Evolutionary conservation across 2,888 invertebrate species (phyloP).

Genomic region (Tipula vernalis): DNA sequence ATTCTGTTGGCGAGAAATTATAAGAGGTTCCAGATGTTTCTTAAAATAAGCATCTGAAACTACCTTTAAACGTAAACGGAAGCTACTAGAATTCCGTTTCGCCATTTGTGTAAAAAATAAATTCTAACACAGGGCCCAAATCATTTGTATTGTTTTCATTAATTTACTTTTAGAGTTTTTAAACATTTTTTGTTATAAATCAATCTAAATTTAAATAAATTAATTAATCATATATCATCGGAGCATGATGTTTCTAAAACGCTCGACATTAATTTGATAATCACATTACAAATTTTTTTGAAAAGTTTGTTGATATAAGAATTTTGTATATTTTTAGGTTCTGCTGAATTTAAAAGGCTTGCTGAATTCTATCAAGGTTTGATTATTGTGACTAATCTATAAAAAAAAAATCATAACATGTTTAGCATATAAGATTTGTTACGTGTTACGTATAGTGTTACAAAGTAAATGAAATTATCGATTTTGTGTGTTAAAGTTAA

Average conservation of each 20-base stretch:
- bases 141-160: no score
- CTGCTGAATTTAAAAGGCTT: neutral
- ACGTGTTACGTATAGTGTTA: neutral
- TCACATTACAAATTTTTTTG: neutral
- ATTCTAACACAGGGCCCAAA: no score
- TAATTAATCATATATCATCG: neutral
- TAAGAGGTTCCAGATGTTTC: no score
- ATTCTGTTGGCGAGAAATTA: no score
- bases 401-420: neutral
- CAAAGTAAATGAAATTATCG: neutral
- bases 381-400: neutral
- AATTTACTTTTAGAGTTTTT: neutral
- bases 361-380: neutral
- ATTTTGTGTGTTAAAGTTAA: neutral
- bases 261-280: neutral
- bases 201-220: neutral
- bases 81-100: no score
- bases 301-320: neutral
- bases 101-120: no score
- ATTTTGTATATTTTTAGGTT: slow-evolving; percentile 4
- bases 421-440: neutral
- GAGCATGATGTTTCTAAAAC: neutral
- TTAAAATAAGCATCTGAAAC: no score
- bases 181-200: neutral
- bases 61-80: no score